Conservation (phyloP, 1,140 invertebrate genomes). For the Aphis craccivora region DNA sequence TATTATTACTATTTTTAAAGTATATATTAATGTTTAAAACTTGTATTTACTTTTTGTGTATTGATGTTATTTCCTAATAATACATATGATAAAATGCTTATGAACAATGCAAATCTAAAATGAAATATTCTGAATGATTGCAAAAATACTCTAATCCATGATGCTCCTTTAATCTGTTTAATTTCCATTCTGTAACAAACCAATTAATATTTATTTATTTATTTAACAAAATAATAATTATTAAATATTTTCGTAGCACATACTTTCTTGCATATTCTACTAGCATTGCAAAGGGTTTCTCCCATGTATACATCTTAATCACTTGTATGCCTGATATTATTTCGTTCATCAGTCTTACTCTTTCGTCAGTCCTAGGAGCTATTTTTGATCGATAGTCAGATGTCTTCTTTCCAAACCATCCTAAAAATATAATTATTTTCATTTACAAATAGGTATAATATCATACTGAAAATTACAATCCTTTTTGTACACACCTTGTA, state of each 20-base stretch:
- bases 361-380: constrained; percentile 79
- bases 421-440: constrained; percentile 69
- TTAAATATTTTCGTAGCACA: constrained; percentile 77
- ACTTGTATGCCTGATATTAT: constrained; percentile 88
- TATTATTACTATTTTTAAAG: background rate
- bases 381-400: constrained; percentile 72
- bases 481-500: constrained; percentile 73
- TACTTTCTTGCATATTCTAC: constrained; percentile 69
- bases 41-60: constrained; percentile 73
- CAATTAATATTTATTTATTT: background rate
- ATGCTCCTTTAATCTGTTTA: constrained; percentile 72
- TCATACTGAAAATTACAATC: background rate
- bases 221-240: background rate
- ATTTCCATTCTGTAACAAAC: constrained; percentile 65
- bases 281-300: constrained; percentile 76
- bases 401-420: constrained; percentile 75
- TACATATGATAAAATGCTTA: constrained; percentile 78
- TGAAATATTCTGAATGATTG: constrained; percentile 78
- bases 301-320: constrained; percentile 94
- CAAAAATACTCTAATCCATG: constrained; percentile 76
- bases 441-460: background rate
- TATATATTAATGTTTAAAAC: background rate
- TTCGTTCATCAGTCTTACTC: constrained; percentile 88
- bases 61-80: constrained; percentile 73
- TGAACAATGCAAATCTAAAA: constrained; percentile 79